Base-by-base conservation (phyloP, 2,888 invertebrate genomes). In the Oegoconia quadripuncta region DNA sequence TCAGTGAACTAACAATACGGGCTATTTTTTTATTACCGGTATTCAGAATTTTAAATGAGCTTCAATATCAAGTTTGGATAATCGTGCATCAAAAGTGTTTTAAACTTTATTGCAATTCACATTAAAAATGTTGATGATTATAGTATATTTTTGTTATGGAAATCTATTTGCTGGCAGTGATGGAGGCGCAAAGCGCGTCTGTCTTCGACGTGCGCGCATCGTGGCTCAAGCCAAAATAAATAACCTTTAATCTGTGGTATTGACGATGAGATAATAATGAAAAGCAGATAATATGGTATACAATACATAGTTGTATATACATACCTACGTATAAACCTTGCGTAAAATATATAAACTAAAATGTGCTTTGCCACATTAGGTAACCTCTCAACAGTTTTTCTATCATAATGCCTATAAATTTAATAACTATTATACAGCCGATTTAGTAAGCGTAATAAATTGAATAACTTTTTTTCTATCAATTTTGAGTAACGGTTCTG, bases 191-290 rank as follows among this genome's bases (percentile, higher is more conserved):
- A 75, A 56, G 66, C 68, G 56, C 67, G 62, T 84, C 81, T 75
- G 77, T 82, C 83, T 76, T 79, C 84, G 72, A 58, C 69, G 73
- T 60, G 51, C 56, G 75, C 76, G 74, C 79, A 84, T 35, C 70
- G 59, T 50, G 51, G 58, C 64, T 45, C 55, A 66, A 58, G 82
- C 82, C 83, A 84, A 84, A 69, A 77, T 77, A 84, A 86, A 84
- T 80, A 86, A 78, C 66, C 77, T 61, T 59, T 61, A 57, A 55
- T 67, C 59, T 54, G 56, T 38, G 35, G 44, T 43, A 50, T 52
- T 47, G 42, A 44, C 39, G 39, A 44, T 37, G 41, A 41, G 39
- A 38, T 27, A 22, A 5, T 9, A 39, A 16, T 34, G 41, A 9
- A 9, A 22, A 9, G 2, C 22, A 22, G 16, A 26, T 29, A 17